phyloP scores from a whole-genome alignment of 2,888 invertebrate genomes.

The Agrotis segetum region DNA sequence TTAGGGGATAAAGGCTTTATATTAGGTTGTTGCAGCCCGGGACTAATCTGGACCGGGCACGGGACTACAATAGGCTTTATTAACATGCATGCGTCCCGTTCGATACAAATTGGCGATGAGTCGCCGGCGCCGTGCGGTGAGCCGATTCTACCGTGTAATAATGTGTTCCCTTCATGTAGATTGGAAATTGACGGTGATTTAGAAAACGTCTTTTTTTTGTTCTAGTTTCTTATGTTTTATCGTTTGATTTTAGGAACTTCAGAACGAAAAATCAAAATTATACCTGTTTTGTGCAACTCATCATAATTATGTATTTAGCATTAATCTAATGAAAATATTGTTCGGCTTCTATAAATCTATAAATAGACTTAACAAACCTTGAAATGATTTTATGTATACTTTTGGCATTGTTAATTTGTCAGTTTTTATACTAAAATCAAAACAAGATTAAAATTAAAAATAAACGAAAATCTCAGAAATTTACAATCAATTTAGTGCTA shows the following conservation, averaged over 20 bases:
- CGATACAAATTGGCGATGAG: constrained; percentile 86
- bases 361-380: too few relatives aligned
- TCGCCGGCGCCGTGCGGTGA: constrained; percentile 67
- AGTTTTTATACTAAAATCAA: not conserved
- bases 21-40: constrained; percentile 60
- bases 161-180: constrained; percentile 45
- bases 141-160: constrained; percentile 70
- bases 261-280: too few relatives aligned
- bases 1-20: constrained; percentile 55
- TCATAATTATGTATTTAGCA: too few relatives aligned
- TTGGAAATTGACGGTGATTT: constrained; percentile 3
- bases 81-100: constrained; percentile 82
- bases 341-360: too few relatives aligned
- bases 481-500: not conserved
- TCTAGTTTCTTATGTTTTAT: not conserved
- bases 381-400: not conserved
- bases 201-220: not conserved
- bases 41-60: constrained; percentile 80
- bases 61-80: constrained; percentile 86
- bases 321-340: too few relatives aligned
- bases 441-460: too few relatives aligned
- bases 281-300: too few relatives aligned
- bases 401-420: not conserved
- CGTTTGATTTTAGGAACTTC: too few relatives aligned
- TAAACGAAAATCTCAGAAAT: not conserved